These are phyloP conservation scores for Eidolon helvum DNA, from an alignment of 2,113 vertebrate species.

Conservation along the genomic window DNA sequence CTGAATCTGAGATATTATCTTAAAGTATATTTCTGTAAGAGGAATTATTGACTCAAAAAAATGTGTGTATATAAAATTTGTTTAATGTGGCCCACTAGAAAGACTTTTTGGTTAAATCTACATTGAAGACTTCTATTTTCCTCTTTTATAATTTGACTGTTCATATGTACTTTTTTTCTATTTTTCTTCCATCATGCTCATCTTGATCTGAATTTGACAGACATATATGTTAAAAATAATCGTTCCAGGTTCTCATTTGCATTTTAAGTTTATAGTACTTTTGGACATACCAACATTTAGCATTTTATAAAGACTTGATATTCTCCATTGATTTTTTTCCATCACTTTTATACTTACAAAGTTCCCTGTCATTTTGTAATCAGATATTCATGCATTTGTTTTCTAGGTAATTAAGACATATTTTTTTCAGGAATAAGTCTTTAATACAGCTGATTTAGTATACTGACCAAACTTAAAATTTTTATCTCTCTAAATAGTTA, in stretches of 20 bases:
- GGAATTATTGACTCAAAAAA: background rate
- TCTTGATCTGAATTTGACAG: background rate
- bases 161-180: background rate
- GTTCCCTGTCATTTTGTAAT: background rate
- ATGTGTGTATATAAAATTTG: background rate
- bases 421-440: background rate
- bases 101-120: background rate
- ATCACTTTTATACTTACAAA: background rate
- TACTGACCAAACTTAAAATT: background rate
- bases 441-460: background rate
- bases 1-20: background rate
- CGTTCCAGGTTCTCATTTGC: background rate
- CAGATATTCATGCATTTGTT: background rate
- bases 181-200: background rate
- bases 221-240: background rate
- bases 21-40: background rate
- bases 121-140: background rate
- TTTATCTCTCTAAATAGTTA: background rate
- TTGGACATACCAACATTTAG: background rate
- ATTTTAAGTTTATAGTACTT: background rate
- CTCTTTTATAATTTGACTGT: background rate
- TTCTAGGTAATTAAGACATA: background rate
- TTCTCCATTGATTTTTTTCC: background rate
- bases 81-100: background rate
- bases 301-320: background rate